phyloP scores from a whole-genome alignment of 2,113 vertebrate genomes.

The Rhynchomys soricoides region DNA sequence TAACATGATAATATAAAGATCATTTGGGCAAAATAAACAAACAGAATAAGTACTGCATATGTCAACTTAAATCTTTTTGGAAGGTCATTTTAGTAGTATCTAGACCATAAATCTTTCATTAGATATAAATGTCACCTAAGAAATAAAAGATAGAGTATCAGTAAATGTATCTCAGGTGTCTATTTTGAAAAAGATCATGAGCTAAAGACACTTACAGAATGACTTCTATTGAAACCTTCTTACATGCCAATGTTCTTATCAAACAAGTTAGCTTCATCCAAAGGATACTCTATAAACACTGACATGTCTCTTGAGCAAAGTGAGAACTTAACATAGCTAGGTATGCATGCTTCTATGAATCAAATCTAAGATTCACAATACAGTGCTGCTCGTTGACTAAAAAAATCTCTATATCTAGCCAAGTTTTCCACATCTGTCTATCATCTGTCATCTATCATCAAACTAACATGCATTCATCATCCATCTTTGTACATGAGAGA shows the following conservation, averaged over 20 bases:
- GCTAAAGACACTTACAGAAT: neutral
- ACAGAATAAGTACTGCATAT: neutral
- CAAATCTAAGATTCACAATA: neutral
- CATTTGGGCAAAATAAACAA: neutral
- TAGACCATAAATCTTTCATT: neutral
- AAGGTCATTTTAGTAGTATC: neutral
- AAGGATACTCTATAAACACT: neutral
- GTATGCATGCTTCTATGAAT: neutral
- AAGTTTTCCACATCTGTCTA: neutral
- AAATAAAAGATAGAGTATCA: neutral
- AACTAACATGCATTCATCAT: too few species aligned
- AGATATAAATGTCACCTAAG: neutral
- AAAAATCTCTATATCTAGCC: neutral
- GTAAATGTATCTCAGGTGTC: neutral
- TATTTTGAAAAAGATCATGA: conserved; percentile 36
- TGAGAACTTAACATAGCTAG: neutral
- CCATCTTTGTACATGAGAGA: too few species aligned
- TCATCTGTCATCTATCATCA: too few species aligned
- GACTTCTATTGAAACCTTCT: neutral
- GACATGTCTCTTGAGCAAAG: neutral
- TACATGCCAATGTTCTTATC: neutral
- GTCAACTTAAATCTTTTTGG: neutral
- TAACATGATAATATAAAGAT: neutral
- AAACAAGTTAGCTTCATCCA: neutral
- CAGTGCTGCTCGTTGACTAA: neutral